phyloP scores from a whole-genome alignment of 2,113 vertebrate species.

The Callipepla squamata region DNA sequence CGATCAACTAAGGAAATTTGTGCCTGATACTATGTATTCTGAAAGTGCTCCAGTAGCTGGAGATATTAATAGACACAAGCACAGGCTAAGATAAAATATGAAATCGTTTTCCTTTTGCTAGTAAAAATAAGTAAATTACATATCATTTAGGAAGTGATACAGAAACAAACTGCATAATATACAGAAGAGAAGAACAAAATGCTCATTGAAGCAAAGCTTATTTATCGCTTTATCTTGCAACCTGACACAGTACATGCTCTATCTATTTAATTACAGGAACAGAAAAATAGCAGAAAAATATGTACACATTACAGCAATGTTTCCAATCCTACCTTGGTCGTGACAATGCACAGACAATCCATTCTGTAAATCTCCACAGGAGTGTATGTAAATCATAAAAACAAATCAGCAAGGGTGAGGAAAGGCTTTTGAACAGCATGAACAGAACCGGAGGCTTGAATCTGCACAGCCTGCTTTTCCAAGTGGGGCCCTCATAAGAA shows the following conservation, averaged over 20 bases:
- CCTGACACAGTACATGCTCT: slow-evolving; percentile 64
- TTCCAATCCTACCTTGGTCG: slow-evolving; percentile 93
- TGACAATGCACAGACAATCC: slow-evolving; percentile 98
- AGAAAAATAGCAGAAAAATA: slow-evolving; percentile 73
- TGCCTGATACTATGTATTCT: slow-evolving; percentile 55
- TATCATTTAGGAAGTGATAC: slow-evolving; percentile 70
- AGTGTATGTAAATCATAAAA: slow-evolving; percentile 83
- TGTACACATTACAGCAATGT: slow-evolving; percentile 68
- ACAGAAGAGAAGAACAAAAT: slow-evolving; percentile 63
- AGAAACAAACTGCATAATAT: slow-evolving; percentile 57
- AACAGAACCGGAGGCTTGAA: slow-evolving; percentile 76
- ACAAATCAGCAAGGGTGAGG: slow-evolving; percentile 80
- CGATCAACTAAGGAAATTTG: slow-evolving; percentile 63
- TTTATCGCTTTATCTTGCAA: slow-evolving; percentile 71
- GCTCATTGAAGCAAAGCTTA: slow-evolving; percentile 63
- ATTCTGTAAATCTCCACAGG: slow-evolving; percentile 85
- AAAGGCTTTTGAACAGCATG: slow-evolving; percentile 75
- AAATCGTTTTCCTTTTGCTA: slow-evolving; percentile 57
- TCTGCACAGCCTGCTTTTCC: slow-evolving; percentile 80
- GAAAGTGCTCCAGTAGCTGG: slow-evolving; percentile 66
- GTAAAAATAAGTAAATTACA: slow-evolving; percentile 58
- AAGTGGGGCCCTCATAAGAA: slow-evolving; percentile 79
- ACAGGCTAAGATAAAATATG: slow-evolving; percentile 49
- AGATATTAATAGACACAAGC: slow-evolving; percentile 75
- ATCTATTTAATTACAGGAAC: slow-evolving; percentile 72